These are phyloP conservation scores for Drosophila sucinea DNA, from an alignment of 1,140 invertebrate genomes.

Conservation along the genomic window DNA sequence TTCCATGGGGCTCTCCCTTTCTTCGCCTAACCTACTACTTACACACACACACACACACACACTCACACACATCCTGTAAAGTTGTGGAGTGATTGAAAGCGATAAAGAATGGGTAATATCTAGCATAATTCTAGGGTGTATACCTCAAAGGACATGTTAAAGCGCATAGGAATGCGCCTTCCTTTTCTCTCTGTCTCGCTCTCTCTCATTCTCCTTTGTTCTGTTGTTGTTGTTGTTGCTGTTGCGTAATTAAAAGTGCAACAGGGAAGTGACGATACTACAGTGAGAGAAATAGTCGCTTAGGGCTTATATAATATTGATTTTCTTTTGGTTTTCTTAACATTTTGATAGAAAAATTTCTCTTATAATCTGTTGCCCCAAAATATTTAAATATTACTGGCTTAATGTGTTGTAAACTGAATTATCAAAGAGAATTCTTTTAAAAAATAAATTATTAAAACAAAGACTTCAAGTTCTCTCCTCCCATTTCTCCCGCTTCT, in stretches of 20 bases:
- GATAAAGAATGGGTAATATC: neutral
- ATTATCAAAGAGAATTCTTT: too few relatives aligned
- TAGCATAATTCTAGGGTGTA: conserved; percentile 41
- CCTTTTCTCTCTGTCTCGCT: neutral
- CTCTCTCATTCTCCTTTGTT: neutral
- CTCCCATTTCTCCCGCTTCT: too few relatives aligned
- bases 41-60: neutral
- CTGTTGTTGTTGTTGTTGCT: conserved; percentile 25
- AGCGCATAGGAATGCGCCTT: conserved; percentile 40
- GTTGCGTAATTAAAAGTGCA: conserved; percentile 74
- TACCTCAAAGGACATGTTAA: conserved; percentile 54
- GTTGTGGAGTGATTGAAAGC: conserved; percentile 8
- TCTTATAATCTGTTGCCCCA: too few relatives aligned
- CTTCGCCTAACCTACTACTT: conserved; percentile 31
- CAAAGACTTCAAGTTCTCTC: too few relatives aligned
- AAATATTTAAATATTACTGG: too few relatives aligned
- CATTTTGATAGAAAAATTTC: too few relatives aligned
- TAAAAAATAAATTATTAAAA: too few relatives aligned
- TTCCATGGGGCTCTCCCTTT: conserved; percentile 21
- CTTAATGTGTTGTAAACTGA: too few relatives aligned
- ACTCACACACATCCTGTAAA: conserved; percentile 7
- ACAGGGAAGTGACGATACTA: conserved; percentile 37
- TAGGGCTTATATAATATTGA: neutral
- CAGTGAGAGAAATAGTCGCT: neutral
- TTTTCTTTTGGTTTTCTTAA: neutral